phyloP scores from a whole-genome alignment of 2,113 vertebrate species.

The Ceuthmochares aereus region DNA sequence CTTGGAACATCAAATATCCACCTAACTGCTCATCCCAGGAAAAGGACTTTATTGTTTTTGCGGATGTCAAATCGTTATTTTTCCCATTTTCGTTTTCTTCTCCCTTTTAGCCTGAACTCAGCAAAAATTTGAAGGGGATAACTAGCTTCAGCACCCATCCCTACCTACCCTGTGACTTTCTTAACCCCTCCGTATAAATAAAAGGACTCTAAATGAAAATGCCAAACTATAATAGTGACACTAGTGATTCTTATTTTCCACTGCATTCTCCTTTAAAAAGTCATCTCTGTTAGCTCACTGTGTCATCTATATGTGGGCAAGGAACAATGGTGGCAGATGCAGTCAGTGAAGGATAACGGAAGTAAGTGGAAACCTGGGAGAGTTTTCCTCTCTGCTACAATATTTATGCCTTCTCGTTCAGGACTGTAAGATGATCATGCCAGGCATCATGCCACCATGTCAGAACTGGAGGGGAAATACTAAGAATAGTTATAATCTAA shows the following conservation, averaged over 20 bases:
- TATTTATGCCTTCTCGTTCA: conserved; percentile 75
- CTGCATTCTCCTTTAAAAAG: conserved; percentile 81
- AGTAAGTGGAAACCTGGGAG: conserved; percentile 53
- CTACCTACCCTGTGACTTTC: conserved; percentile 72
- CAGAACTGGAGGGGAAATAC: conserved; percentile 68
- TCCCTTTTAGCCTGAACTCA: conserved; percentile 81
- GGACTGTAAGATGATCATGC: conserved; percentile 57
- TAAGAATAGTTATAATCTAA: conserved; percentile 57
- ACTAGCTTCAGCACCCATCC: conserved; percentile 72
- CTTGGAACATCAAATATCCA: conserved; percentile 85
- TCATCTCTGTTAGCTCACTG: conserved; percentile 56
- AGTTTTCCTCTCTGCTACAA: conserved; percentile 50
- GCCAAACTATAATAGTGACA: conserved; percentile 88
- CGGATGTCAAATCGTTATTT: conserved; percentile 92
- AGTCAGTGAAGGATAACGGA: conserved; percentile 53
- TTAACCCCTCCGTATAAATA: conserved; percentile 74
- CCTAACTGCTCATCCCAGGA: conserved; percentile 82
- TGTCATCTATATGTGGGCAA: conserved; percentile 39
- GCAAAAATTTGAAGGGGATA: conserved; percentile 85
- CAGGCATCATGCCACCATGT: conserved; percentile 60
- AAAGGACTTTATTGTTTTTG: conserved; percentile 88
- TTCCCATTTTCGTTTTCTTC: conserved; percentile 62
- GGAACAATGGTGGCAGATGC: conserved; percentile 63
- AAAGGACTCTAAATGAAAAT: conserved; percentile 88
- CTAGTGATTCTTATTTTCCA: conserved; percentile 88